Evolutionary conservation across 92 coral and sea anemone species (phyloP), one percentile per base, ranked within the genome.

Genomic region (Epizoanthus ramosus): DNA sequence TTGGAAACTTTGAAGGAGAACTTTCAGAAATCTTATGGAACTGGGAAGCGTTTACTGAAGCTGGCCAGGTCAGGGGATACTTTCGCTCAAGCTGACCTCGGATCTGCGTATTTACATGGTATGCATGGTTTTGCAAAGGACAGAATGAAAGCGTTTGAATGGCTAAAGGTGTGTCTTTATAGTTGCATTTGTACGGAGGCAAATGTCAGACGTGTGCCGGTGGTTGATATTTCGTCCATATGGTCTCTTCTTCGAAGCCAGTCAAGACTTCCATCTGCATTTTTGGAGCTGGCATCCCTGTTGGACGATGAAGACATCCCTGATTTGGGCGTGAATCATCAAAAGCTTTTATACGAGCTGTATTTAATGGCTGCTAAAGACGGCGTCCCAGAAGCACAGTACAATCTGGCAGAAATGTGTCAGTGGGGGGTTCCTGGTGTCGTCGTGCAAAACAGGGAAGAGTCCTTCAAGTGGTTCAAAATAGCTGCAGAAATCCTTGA

Each of bases 401-500:
- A 72, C 22, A 72, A 72, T 58, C 57, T 72, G 61, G 76, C 59
- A 41, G 58, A 72, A 50, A 50, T 72, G 60, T 72, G 47, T 58
- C 76, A 72, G 60, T 72, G 76, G 76, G 76, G 76, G 5, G 59
- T 16, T 3, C 76, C 76, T 2, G 60, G 13, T 43, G 60, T 72
- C 39, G 6, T 21, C 17, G 18, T 0, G 10, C 35, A 72, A 39
- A 45, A 72, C 35, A 45, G 76, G 17, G 60, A 72, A 4, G 76
- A 72, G 19, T 50, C 76, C n/a, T 72, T 72, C 54, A 72, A 72
- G 37, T 72, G 76, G 76, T 72, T 72, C 52, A 72, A 72, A 72
- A 72, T 50, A 21, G 76, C 76, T 45, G 76, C 76, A 8, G 76
- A 58, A 23, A 21, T 72, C 37, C 60, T 71, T 10, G 58, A 45